Evolutionary conservation across 2,888 invertebrate species (phyloP).

Genomic region (Parnassius apollo): DNA sequence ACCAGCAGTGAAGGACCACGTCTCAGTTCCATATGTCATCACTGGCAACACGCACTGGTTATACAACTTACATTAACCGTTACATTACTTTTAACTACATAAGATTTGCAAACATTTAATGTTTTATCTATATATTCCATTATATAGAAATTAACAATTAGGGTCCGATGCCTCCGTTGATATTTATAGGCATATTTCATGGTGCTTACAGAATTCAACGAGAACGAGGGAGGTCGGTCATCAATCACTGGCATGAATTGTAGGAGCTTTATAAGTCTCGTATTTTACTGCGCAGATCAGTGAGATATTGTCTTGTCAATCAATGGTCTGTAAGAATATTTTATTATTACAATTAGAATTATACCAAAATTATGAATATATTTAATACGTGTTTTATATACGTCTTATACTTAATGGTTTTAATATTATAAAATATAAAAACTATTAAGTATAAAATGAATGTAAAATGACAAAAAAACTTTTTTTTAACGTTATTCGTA

Average conservation of each 20-base stretch:
- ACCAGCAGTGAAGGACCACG: too few species aligned
- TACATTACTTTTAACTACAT: not conserved
- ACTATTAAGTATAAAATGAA: too few species aligned
- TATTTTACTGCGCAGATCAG: conserved; percentile 53
- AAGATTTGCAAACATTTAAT: not conserved
- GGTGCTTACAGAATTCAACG: conserved; percentile 52
- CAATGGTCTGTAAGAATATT: conserved; percentile 35
- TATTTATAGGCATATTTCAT: conserved; percentile 24
- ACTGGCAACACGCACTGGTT: too few species aligned
- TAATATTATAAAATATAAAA: too few species aligned
- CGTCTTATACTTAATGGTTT: too few species aligned
- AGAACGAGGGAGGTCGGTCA: conserved; percentile 45
- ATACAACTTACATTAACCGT: not conserved
- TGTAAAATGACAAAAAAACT: too few species aligned
- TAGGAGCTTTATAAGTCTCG: conserved; percentile 56
- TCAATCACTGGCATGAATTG: conserved; percentile 71
- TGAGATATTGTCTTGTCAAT: conserved; percentile 48
- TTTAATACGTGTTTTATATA: too few species aligned
- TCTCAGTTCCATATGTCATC: too few species aligned
- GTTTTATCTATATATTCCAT: too few species aligned
- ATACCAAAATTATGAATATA: too few species aligned
- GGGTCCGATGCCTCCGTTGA: conserved; percentile 23
- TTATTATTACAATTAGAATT: not conserved
- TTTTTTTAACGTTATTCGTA: too few species aligned
- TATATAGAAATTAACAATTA: not conserved